Percentiles rank a stretch among this genome's conserved stretches.
Conservation (phyloP, 1,140 invertebrate species). For the Harlomillsia oculata region DNA sequence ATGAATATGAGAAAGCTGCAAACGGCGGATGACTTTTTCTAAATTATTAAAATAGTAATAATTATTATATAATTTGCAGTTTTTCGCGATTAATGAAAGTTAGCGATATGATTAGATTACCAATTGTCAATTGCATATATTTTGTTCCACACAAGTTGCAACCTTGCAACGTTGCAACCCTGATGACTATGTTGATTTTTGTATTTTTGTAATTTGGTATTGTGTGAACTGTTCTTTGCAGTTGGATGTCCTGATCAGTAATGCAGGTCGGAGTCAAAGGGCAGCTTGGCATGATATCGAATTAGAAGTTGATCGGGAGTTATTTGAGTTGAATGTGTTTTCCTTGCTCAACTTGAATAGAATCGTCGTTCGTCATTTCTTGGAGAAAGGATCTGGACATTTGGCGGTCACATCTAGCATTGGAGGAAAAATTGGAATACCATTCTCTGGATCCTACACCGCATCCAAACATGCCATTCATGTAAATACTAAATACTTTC, state of each 20-base stretch:
- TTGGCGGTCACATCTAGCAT: slow-evolving; percentile 62
- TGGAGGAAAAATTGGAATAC: slow-evolving; percentile 57
- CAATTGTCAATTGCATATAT: no score
- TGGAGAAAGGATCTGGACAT: slow-evolving; percentile 52
- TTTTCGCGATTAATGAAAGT: no score
- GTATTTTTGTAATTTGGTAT: no score
- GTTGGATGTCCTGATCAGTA: slow-evolving; percentile 70
- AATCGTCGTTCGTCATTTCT: slow-evolving; percentile 56
- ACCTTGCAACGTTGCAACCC: no score
- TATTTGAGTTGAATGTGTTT: slow-evolving; percentile 77
- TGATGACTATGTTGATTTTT: no score
- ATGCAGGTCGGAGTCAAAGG: slow-evolving; percentile 71
- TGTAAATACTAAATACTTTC: slow-evolving; percentile 52
- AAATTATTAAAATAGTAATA: no score
- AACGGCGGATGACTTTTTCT: no score
- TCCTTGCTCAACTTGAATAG: slow-evolving; percentile 59
- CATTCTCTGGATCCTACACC: slow-evolving; percentile 66
- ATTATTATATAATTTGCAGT: no score
- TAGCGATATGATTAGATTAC: no score
- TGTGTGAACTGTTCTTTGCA: no score
- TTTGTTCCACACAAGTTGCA: no score
- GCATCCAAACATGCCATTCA: slow-evolving; percentile 73
- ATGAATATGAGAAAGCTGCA: no score
- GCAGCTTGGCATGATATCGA: slow-evolving; percentile 66
- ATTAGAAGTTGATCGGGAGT: slow-evolving; percentile 59